Base-by-base conservation (phyloP, 2,797 vertebrate genomes). In the Australoheros facetus region DNA sequence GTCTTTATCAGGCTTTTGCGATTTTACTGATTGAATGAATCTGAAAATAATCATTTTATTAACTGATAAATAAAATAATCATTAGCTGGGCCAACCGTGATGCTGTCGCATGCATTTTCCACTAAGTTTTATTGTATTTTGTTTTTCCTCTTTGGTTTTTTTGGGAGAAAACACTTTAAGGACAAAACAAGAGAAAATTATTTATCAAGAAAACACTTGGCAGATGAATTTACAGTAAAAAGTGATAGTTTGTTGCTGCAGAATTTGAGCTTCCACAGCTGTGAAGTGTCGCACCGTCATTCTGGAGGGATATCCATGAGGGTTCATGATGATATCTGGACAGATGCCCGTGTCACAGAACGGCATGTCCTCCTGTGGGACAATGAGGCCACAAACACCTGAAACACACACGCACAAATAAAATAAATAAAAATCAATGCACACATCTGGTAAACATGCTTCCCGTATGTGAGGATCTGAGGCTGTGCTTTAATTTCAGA, bases 261-360 rank as follows among this genome's bases (percentile, higher is more conserved):
- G 26, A 51, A 45, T 69, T 30, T 30, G 0, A 69, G 23, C 48
- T 66, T 34, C 23, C 21, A 16, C 30, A 70, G 16, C 2, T 53
- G 56, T 34, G 17, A 57, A 2, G 32, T 57, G 34, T 53, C 94
- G 87, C 92, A 99, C 98, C 95, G 98, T 99, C 98, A 99, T 99
- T 92, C 98, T 97, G 2, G 98, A 99, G 72, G 98, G 98, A 93
- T 97, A 99, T 84, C 98, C 98, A 0, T 99, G 98, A 82, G 98
- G 98, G 94, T 99, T 99, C 98, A 99, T 99, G 89, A 99, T 99
- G 90, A 99, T 99, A 85, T 99, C 98, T 2, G 98, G 98, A 85
- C 98, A 99, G 94, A 99, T 98, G 73, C 98, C 98, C 0, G 97
- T 95, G 87, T 99, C 98, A 80, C 97, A 98, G 87, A 99, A 99